These are phyloP conservation scores for Onychomys torridus DNA, from an alignment of 2,797 vertebrate genomes.

Conservation along the genomic window DNA sequence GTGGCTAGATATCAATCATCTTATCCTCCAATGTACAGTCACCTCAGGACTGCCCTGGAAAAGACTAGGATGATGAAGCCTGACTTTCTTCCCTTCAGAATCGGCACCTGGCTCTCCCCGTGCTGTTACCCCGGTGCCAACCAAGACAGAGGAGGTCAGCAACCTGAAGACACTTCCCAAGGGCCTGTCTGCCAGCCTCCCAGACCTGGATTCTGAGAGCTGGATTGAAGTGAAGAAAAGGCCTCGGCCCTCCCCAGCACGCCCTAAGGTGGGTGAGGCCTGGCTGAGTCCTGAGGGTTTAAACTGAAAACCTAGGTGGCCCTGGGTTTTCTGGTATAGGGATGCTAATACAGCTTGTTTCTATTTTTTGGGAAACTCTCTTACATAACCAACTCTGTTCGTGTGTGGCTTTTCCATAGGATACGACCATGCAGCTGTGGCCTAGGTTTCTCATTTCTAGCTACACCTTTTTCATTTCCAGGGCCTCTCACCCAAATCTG, in stretches of 20 bases:
- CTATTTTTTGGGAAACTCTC: background rate
- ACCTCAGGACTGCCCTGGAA: background rate
- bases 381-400: background rate
- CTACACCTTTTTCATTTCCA: background rate
- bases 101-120: constrained; percentile 92
- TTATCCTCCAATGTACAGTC: background rate
- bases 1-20: too few species aligned
- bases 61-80: constrained; percentile 15
- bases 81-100: constrained; percentile 79
- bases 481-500: background rate
- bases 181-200: constrained; percentile 96
- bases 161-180: constrained; percentile 98
- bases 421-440: background rate
- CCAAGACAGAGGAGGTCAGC: constrained; percentile 92
- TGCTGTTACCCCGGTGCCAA: constrained; percentile 88
- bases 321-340: background rate
- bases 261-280: constrained; percentile 91
- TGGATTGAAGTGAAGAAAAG: constrained; percentile 99
- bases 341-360: background rate
- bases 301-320: background rate
- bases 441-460: background rate
- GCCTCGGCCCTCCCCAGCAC: constrained; percentile 94
- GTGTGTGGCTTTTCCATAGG: background rate
- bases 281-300: background rate
- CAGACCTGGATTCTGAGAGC: constrained; percentile 97